Evolutionary conservation across 37 sponge, comb jelly and placozoan species (phyloP), one percentile per base, ranked within the genome.

Genomic region (Petrosia ficiformis): DNA sequence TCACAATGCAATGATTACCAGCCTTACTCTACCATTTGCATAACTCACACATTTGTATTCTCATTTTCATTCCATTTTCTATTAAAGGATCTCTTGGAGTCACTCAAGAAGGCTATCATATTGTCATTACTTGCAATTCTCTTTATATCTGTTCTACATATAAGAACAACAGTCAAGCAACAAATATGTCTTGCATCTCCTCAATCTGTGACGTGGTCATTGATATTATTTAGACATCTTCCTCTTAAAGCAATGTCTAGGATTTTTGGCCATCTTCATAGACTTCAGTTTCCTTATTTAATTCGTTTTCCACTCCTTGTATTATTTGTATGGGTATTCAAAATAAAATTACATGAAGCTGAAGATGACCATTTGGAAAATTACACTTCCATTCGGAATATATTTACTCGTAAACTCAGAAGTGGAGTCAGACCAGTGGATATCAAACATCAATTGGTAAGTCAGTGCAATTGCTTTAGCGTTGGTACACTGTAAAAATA

Each of bases 301-400:
- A 24, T 83, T 42, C 68, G 88, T 10, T 32, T 38, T 26, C 91
- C 91, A 38, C 25, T 93, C 2, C 59, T 89, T 10, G 77, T 80
- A 0, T 57, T 85, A 64, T 96, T 92, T 71, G 91, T 85, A 68
- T 59, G 82, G 80, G 61, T 66, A 10, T 96, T 81, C 63, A 72
- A 75, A 8, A 90, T 93, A 52, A 68, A 90, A 33, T 83, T 96
- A 90, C 30, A 70, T 11, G 97, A 96, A 56, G 94, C 91, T 0
- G 74, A 68, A 35, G 69, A 61, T 21, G 82, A 79, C 40, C 83
- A 93, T 39, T 30, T 93, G n/a, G 28, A 31, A 0, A 33, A 79
- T 0, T 96, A 93, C 41, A 42, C 32, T 39, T 84, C 57, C 41
- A 59, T 96, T 22, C 26, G 44, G 29, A 56, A 82, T 48, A 70